Evolutionary conservation across 2,888 invertebrate genomes (phyloP).

Genomic region (Pinctada fucata): DNA sequence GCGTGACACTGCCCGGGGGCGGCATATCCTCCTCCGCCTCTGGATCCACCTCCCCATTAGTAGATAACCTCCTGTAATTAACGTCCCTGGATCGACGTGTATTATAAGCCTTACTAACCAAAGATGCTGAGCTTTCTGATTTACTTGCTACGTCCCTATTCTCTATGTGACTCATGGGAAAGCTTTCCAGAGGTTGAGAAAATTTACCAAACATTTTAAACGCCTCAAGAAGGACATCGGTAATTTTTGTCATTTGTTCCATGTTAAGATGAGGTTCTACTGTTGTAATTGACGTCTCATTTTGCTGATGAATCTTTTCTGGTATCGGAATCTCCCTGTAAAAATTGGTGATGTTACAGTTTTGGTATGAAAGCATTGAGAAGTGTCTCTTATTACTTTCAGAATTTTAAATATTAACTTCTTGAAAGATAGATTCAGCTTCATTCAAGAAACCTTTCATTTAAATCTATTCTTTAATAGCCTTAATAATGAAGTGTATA

Average conservation of each 20-base stretch:
- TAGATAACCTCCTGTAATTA: background rate
- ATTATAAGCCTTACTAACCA: background rate
- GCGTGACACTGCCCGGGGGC: background rate
- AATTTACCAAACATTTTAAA: slow-evolving; percentile 28
- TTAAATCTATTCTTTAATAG: no score
- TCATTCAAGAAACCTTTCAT: no score
- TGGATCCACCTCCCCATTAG: background rate
- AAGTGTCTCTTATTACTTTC: no score
- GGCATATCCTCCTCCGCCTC: slow-evolving; percentile 30
- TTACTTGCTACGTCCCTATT: background rate
- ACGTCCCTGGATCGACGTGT: background rate
- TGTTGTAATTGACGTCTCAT: slow-evolving; percentile 2
- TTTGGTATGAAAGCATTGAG: no score
- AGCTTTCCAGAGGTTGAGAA: background rate
- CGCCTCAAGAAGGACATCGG: slow-evolving; percentile 17
- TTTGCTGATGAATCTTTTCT: background rate
- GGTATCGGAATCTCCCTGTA: background rate
- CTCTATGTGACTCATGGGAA: background rate
- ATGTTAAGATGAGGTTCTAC: slow-evolving; percentile 36
- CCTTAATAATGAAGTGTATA: no score
- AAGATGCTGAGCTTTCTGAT: background rate
- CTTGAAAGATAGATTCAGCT: no score
- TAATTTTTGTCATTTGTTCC: slow-evolving; percentile 29
- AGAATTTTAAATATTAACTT: no score
- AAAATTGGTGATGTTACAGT: background rate